Percentiles rank a stretch among this genome's conserved stretches.
phyloP scores from a whole-genome alignment of 2,888 invertebrate species.

The Acleris emargana region DNA sequence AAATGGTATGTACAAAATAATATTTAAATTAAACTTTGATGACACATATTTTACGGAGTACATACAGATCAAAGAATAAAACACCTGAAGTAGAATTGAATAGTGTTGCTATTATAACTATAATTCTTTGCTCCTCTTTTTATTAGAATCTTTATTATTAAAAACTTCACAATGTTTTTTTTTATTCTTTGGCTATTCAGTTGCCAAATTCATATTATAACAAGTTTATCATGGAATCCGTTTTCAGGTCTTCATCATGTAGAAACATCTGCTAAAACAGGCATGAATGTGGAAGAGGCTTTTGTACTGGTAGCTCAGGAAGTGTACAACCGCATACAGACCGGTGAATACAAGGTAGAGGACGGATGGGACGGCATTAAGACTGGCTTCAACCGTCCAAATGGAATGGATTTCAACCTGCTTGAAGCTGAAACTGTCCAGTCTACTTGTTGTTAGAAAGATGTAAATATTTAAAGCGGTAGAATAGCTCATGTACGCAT shows the following conservation, averaged over 20 bases:
- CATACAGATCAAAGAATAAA: background rate
- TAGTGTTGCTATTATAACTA: no score
- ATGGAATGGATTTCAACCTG: slow-evolving; percentile 92
- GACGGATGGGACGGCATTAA: slow-evolving; percentile 99
- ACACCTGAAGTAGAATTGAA: no score
- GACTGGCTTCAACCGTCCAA: slow-evolving; percentile 93
- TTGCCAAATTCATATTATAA: no score
- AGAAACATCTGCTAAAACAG: slow-evolving; percentile 97
- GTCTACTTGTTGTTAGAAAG: slow-evolving; percentile 91
- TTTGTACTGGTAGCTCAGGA: slow-evolving; percentile 96
- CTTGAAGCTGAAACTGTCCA: slow-evolving; percentile 95
- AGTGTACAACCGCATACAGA: slow-evolving; percentile 93
- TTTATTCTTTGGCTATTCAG: background rate
- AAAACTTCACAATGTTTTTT: background rate
- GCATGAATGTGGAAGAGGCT: slow-evolving; percentile 96
- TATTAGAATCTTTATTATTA: no score
- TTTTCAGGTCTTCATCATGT: slow-evolving; percentile 90
- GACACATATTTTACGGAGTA: no score
- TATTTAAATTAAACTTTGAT: background rate
- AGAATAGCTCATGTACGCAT: slow-evolving; percentile 44
- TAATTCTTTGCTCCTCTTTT: no score
- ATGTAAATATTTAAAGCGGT: slow-evolving; percentile 50
- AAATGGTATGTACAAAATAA: slow-evolving; percentile 83
- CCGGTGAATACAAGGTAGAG: slow-evolving; percentile 95
- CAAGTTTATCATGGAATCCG: background rate